A percentile compares a stretch with the other conserved stretches of the same genome.
Evolutionary conservation across 2,797 vertebrate species (phyloP).

Genomic region (Alosa sapidissima): DNA sequence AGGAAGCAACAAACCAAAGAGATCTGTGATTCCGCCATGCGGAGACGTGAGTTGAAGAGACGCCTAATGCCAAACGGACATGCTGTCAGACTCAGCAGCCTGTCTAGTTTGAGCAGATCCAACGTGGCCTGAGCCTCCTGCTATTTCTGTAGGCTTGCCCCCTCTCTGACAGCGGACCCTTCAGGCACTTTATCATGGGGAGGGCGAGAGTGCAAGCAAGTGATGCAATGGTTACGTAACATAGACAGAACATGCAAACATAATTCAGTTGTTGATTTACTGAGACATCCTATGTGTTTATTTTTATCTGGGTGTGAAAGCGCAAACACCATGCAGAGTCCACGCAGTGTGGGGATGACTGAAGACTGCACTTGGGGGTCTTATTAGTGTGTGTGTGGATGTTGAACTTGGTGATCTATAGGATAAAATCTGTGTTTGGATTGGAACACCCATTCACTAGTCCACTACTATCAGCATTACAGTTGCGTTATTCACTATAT

Average conservation of each 20-base stretch:
- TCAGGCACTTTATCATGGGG: not conserved
- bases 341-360: not conserved
- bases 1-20: constrained; percentile 4
- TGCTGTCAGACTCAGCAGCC: not conserved
- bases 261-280: constrained; percentile 14
- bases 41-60: not conserved
- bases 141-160: constrained; percentile 4
- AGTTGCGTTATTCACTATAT: too few relatives aligned
- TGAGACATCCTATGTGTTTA: constrained; percentile 5
- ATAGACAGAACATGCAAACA: not conserved
- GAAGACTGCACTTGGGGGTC: not conserved
- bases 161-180: not conserved
- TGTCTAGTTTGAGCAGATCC: not conserved
- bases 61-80: not conserved
- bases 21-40: not conserved
- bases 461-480: too few relatives aligned
- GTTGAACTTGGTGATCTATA: not conserved
- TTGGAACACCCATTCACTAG: too few relatives aligned
- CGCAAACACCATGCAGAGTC: not conserved
- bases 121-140: not conserved
- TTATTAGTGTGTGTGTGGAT: not conserved
- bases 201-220: not conserved
- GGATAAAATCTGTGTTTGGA: not conserved
- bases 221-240: not conserved
- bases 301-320: not conserved